Evolutionary conservation across 1,140 invertebrate species (phyloP), one percentile per base, ranked within the genome.

Genomic region (Conus ventricosus): DNA sequence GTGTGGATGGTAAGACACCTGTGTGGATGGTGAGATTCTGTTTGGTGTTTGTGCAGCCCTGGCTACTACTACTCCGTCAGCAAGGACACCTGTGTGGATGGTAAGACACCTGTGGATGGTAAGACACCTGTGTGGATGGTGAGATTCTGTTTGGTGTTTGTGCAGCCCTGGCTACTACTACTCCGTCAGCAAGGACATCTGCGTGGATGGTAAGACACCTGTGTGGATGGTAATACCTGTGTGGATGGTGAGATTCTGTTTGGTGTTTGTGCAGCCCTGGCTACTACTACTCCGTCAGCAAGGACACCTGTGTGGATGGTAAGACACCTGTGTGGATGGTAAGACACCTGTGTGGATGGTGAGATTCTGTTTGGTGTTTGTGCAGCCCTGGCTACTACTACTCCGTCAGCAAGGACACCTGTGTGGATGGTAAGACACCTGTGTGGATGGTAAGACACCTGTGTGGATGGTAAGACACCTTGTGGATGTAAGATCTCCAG

Each of bases 21-120:
- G 67, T 23, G 67, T 75, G 17, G 67, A n/a, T 8, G n/a, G 67
- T 75, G 6, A 75, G 67, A 17, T 20, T 4, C 20, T 63, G 1
- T 20, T 4, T 1, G 4, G n/a, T 75, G 67, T 25, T 7, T 75
- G 20, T 75, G 67, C 67, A 75, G 20, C 7, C 6, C 67, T 20
- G 67, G 67, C n/a, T 75, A 75, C 67, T 75, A 75, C 67, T 75
- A 75, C 20, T 75, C 67, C 67, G 20, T 75, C 67, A 75, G 67
- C n/a, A 11, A 23, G 67, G n/a, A 39, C 39, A 39, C 39, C 39
- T 39, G 39, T 39, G 39, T 39, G 39, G 39, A 39, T 39, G 39
- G 39, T 0, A 39, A 39, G 39, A 39, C 39, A 0, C 39, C 39
- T 39, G 39, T 39, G 39, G 39, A 39, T 39, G 39, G 39, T 39